phyloP scores from a whole-genome alignment of 2,888 invertebrate species.

The Notodonta ziczac region DNA sequence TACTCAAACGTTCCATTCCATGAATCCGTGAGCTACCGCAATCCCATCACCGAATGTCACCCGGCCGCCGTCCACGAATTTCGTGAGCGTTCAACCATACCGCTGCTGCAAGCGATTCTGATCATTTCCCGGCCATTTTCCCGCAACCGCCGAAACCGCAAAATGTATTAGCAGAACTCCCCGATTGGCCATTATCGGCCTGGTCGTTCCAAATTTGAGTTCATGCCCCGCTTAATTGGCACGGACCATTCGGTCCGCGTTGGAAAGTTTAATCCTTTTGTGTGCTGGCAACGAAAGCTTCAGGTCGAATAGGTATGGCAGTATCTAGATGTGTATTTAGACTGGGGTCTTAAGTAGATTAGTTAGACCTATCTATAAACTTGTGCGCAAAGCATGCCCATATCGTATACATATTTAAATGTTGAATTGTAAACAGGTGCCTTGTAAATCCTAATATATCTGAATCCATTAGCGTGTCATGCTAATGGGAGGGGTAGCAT shows the following conservation, averaged over 20 bases:
- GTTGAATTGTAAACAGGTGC: no score
- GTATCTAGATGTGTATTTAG: no score
- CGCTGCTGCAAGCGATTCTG: constrained; percentile 25
- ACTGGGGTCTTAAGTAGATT: no score
- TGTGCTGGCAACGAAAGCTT: neutral
- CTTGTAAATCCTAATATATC: neutral
- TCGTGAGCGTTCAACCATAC: constrained; percentile 24
- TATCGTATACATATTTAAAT: no score
- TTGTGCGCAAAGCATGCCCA: no score
- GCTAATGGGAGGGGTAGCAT: neutral
- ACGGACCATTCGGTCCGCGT: constrained; percentile 18
- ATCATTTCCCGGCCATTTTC: constrained; percentile 55
- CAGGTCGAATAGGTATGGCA: neutral
- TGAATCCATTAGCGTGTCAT: neutral
- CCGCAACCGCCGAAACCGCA: constrained; percentile 48
- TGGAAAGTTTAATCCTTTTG: constrained; percentile 5
- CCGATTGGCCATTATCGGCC: constrained; percentile 41
- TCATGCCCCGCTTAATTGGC: constrained; percentile 36
- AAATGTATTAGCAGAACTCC: constrained; percentile 54
- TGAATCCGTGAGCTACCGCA: neutral
- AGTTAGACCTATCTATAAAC: no score
- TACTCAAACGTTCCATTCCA: neutral
- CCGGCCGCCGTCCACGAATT: constrained; percentile 11
- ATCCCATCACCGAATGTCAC: neutral
- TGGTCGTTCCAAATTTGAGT: constrained; percentile 42